Percentiles rank a stretch among this genome's conserved stretches.
Evolutionary conservation across 35 echinoderm and acorn worm species (phyloP).

Genomic region (Ptychodera flava): DNA sequence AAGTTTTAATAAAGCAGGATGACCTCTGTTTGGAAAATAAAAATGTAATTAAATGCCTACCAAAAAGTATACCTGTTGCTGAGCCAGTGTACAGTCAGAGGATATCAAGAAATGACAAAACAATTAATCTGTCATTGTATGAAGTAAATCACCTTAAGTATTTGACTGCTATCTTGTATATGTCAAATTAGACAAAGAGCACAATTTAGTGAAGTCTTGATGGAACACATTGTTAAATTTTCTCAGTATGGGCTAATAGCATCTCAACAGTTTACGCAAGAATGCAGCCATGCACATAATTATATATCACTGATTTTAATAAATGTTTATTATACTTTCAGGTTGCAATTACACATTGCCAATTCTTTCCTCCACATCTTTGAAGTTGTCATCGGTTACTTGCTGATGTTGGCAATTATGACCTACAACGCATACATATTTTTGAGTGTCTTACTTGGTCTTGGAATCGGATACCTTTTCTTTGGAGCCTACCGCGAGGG

Average conservation of each 20-base stretch:
- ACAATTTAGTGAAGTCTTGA: background rate
- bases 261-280: background rate
- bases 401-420: slow-evolving; percentile 48
- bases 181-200: background rate
- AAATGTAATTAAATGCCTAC: too few species aligned
- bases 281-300: background rate
- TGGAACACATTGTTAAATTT: background rate
- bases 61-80: too few species aligned
- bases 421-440: slow-evolving; percentile 34
- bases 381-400: slow-evolving; percentile 30
- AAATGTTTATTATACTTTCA: background rate
- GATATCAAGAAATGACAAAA: too few species aligned
- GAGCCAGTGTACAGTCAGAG: too few species aligned
- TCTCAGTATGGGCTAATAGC: background rate
- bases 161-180: background rate
- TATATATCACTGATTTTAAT: background rate
- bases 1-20: too few species aligned
- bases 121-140: too few species aligned
- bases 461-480: slow-evolving; percentile 25
- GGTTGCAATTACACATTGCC: background rate
- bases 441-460: slow-evolving; percentile 3
- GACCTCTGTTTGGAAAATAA: too few species aligned
- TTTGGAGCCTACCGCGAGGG: background rate
- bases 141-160: background rate
- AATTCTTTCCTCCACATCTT: background rate